Evolutionary conservation across 2,888 invertebrate species (phyloP).

Genomic region (Linnaemya tessellans): DNA sequence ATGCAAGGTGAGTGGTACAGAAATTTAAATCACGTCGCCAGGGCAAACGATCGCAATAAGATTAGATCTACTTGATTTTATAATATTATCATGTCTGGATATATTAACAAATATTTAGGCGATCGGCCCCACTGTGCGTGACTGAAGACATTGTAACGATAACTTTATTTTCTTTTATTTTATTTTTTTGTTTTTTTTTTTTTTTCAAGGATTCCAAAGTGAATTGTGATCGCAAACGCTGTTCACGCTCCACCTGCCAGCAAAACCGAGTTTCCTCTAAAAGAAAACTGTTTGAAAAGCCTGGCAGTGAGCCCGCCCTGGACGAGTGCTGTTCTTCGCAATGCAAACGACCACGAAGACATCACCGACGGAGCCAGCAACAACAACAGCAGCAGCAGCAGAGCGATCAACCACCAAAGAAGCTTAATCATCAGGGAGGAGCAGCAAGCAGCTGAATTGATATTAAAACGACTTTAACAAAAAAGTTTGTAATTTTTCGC

Average conservation of each 20-base stretch:
- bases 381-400: slow-evolving; percentile 68
- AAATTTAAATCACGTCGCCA: too few relatives aligned
- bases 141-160: neutral
- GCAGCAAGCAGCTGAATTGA: slow-evolving; percentile 69
- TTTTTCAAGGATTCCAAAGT: slow-evolving; percentile 89
- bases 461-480: slow-evolving; percentile 3
- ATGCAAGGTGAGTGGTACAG: slow-evolving; percentile 89
- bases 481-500: slow-evolving; percentile 36
- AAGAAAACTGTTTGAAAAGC: slow-evolving; percentile 86
- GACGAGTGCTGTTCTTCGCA: slow-evolving; percentile 83
- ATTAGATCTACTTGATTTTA: too few relatives aligned
- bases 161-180: slow-evolving; percentile 2
- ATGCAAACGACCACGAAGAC: slow-evolving; percentile 81
- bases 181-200: slow-evolving; percentile 15
- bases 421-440: slow-evolving; percentile 42
- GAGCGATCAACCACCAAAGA: slow-evolving; percentile 60
- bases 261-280: slow-evolving; percentile 78
- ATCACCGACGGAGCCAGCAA: slow-evolving; percentile 81
- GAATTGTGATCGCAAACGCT: slow-evolving; percentile 90
- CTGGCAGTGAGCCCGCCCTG: slow-evolving; percentile 85
- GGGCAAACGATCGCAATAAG: too few relatives aligned
- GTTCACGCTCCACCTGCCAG: slow-evolving; percentile 81
- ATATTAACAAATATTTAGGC: too few relatives aligned
- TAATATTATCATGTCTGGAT: too few relatives aligned
- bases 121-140: too few relatives aligned